These are phyloP conservation scores for Dexiosoma caninum DNA, from an alignment of 2,888 invertebrate genomes.

Conservation along the genomic window DNA sequence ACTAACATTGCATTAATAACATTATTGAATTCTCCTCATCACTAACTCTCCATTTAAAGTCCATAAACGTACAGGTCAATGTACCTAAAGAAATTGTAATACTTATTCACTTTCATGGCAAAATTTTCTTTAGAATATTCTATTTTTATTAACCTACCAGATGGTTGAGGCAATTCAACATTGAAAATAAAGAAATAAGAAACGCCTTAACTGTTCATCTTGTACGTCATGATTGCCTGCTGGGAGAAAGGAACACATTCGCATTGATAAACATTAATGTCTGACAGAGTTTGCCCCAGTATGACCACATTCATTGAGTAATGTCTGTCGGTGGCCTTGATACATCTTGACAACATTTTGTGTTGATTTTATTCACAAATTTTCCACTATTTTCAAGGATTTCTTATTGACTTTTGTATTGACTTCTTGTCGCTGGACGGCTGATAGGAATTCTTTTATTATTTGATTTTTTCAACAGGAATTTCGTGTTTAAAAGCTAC, in stretches of 20 bases:
- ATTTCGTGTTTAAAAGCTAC: constrained; percentile 17
- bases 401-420: not conserved
- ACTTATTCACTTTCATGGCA: too few relatives aligned
- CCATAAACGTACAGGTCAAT: too few relatives aligned
- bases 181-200: not conserved
- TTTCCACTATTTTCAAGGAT: not conserved
- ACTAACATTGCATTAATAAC: too few relatives aligned
- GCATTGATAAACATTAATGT: constrained; percentile 13
- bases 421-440: not conserved
- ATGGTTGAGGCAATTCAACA: not conserved
- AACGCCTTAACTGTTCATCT: not conserved
- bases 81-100: too few relatives aligned
- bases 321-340: constrained; percentile 12
- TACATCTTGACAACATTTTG: not conserved
- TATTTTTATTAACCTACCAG: not conserved
- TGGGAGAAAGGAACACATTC: not conserved
- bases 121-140: too few relatives aligned
- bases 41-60: too few relatives aligned
- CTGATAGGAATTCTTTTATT: not conserved
- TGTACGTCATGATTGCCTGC: not conserved
- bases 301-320: not conserved
- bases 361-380: not conserved
- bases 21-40: too few relatives aligned
- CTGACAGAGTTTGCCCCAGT: not conserved
- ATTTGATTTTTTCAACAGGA: not conserved